phyloP scores from a whole-genome alignment of 2,888 invertebrate genomes.

The Diarsia dahlii region DNA sequence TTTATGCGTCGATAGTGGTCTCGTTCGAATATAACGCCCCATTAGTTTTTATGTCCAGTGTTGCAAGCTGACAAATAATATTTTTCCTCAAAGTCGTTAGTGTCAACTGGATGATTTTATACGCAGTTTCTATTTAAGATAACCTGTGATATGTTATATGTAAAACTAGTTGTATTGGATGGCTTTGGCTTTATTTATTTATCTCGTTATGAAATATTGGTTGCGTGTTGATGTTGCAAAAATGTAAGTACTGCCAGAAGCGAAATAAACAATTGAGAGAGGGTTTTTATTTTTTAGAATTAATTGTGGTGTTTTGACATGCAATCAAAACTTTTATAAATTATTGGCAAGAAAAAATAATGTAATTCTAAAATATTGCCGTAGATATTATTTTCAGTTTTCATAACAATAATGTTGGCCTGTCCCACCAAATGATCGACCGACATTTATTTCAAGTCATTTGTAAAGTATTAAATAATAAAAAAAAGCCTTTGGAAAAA shows the following conservation, averaged over 20 bases:
- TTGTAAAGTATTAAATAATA: too few relatives aligned
- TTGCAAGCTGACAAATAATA: conserved; percentile 73
- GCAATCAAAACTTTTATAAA: conserved; percentile 22
- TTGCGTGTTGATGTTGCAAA: conserved; percentile 52
- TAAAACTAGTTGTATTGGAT: conserved; percentile 45
- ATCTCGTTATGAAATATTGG: conserved; percentile 44
- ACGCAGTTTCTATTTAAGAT: conserved; percentile 69
- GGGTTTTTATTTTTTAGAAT: conserved; percentile 27
- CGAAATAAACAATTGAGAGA: conserved; percentile 27
- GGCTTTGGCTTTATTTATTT: conserved; percentile 33
- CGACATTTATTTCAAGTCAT: neutral
- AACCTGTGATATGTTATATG: conserved; percentile 55
- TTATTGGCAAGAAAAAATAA: conserved; percentile 10
- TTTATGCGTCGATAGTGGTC: conserved; percentile 77
- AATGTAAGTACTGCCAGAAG: conserved; percentile 50
- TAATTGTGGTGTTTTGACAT: conserved; percentile 35
- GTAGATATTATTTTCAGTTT: neutral
- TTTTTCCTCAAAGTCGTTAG: conserved; percentile 67
- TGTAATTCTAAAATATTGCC: neutral
- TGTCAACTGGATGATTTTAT: conserved; percentile 67
- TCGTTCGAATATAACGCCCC: conserved; percentile 76
- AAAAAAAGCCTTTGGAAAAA: neutral
- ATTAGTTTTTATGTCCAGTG: conserved; percentile 82
- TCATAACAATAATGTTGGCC: neutral
- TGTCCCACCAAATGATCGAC: too few relatives aligned